Evolutionary conservation across 2,888 invertebrate species (phyloP).

Genomic region (Syrista parreyssii): DNA sequence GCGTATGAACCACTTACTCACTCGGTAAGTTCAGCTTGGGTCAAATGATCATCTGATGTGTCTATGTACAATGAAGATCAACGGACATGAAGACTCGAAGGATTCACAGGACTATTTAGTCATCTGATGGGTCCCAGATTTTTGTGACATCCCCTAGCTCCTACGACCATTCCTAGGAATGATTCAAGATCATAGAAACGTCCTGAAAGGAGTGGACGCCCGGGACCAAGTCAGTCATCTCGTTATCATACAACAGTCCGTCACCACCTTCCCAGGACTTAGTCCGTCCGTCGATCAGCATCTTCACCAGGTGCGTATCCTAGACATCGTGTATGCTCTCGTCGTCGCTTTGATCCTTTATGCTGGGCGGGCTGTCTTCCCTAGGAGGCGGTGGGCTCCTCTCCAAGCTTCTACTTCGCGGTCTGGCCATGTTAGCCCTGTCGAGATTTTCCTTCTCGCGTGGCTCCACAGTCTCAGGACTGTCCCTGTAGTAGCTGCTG

Average conservation of each 20-base stretch:
- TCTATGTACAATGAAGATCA: neutral
- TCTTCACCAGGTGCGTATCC: slow-evolving; percentile 13
- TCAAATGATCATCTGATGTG: neutral
- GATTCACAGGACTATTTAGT: too few species aligned
- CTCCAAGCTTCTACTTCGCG: slow-evolving; percentile 55
- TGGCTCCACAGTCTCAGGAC: slow-evolving; percentile 51
- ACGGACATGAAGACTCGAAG: neutral
- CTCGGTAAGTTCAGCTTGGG: neutral
- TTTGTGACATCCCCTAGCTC: neutral
- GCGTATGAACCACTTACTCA: neutral
- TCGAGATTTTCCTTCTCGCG: slow-evolving; percentile 34
- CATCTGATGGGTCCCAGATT: neutral
- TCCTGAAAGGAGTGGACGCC: neutral
- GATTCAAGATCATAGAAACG: neutral
- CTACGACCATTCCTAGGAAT: neutral
- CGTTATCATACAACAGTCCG: too few species aligned
- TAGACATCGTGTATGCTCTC: slow-evolving; percentile 65
- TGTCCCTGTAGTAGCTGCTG: slow-evolving; percentile 59
- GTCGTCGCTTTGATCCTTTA: slow-evolving; percentile 60
- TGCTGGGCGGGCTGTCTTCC: slow-evolving; percentile 59
- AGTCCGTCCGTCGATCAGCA: neutral
- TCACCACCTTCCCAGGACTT: neutral
- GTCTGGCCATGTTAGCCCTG: slow-evolving; percentile 43
- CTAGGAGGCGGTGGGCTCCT: slow-evolving; percentile 47
- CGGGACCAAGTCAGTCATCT: neutral